These are phyloP conservation scores for Euwallacea similis DNA, from an alignment of 1,140 invertebrate genomes.

Conservation along the genomic window DNA sequence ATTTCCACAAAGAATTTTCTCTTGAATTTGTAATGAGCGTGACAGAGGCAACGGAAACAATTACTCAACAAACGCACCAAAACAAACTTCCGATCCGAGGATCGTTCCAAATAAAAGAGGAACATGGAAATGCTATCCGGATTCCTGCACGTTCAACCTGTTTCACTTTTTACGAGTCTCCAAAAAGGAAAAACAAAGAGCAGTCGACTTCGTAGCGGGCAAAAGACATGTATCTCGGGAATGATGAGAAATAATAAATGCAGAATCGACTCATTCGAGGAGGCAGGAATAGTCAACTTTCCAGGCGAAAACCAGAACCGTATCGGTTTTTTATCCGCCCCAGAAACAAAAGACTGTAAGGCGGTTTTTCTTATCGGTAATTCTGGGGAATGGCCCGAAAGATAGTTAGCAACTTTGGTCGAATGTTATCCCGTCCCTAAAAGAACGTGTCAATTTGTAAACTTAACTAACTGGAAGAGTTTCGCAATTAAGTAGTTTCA, in stretches of 20 bases:
- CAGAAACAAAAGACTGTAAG: no score
- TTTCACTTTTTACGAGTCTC: slow-evolving; percentile 24
- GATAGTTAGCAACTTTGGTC: slow-evolving; percentile 46
- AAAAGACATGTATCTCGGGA: slow-evolving; percentile 24
- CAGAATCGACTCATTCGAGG: slow-evolving; percentile 21
- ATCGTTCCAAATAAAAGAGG: no score
- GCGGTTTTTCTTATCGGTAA: slow-evolving; percentile 20
- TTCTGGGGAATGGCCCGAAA: slow-evolving; percentile 45
- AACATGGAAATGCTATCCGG: no score
- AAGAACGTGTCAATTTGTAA: slow-evolving; percentile 52
- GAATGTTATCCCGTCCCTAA: slow-evolving; percentile 42
- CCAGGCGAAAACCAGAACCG: background rate
- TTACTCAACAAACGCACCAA: no score
- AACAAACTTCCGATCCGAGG: no score
- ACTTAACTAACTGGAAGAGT: slow-evolving; percentile 51
- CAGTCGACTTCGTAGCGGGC: background rate
- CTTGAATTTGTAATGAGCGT: no score
- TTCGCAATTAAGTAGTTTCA: slow-evolving; percentile 48
- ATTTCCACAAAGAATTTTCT: no score
- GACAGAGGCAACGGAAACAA: no score
- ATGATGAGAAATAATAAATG: slow-evolving; percentile 32
- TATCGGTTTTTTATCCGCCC: no score
- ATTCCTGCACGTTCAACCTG: slow-evolving; percentile 20
- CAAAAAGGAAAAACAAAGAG: slow-evolving; percentile 20
- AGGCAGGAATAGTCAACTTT: slow-evolving; percentile 23